phyloP scores from a whole-genome alignment of 2,888 invertebrate species.

The Lasius platythorax region DNA sequence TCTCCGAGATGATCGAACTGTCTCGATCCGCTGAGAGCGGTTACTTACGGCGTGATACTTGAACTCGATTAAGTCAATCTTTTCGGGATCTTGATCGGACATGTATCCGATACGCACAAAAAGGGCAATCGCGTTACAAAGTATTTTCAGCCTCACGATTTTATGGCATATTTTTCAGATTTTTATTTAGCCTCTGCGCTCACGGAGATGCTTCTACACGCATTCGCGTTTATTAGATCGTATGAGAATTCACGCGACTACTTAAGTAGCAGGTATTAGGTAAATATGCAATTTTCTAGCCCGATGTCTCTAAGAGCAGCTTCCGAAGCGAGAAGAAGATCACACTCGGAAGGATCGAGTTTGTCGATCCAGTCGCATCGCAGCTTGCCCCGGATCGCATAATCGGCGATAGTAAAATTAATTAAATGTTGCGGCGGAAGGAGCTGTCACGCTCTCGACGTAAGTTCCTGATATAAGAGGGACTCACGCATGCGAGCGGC shows the following conservation, averaged over 20 bases:
- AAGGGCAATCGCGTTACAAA: neutral
- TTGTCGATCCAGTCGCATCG: neutral
- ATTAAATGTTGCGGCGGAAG: conserved; percentile 19
- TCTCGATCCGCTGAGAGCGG: conserved; percentile 38
- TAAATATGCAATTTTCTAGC: neutral
- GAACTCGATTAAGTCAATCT: conserved; percentile 28
- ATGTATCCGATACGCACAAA: neutral
- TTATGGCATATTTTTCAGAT: neutral
- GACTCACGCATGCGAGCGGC: conserved; percentile 6
- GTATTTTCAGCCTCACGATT: neutral
- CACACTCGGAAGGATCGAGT: neutral
- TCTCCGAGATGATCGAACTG: conserved; percentile 35
- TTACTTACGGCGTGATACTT: conserved; percentile 25
- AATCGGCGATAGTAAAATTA: conserved; percentile 36
- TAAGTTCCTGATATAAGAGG: conserved; percentile 24
- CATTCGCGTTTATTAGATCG: neutral
- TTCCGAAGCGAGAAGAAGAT: neutral
- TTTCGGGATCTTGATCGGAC: conserved; percentile 10
- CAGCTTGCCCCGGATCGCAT: neutral
- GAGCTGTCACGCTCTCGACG: conserved; percentile 24
- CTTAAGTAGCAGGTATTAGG: neutral
- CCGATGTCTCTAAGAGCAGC: too few relatives aligned
- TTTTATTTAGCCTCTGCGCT: neutral
- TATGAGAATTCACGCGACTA: neutral
- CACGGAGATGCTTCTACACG: neutral